phyloP scores from a whole-genome alignment of 2,888 invertebrate species.

The Noctua comes region DNA sequence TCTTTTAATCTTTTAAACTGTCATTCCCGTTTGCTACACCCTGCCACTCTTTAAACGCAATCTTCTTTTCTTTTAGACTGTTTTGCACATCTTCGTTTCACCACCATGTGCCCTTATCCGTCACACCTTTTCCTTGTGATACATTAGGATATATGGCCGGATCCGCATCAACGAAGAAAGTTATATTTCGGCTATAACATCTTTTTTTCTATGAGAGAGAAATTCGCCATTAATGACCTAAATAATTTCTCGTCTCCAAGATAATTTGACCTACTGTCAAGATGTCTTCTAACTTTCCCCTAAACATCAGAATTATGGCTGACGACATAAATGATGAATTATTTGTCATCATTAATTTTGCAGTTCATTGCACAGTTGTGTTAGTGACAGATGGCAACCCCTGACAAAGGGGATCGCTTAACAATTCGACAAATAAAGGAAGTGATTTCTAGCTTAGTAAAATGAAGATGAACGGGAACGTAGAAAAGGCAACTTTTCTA shows the following conservation, averaged over 20 bases:
- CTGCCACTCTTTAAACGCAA: no score
- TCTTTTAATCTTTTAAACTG: no score
- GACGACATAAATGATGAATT: slow-evolving; percentile 24
- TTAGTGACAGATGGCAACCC: background rate
- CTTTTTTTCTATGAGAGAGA: background rate
- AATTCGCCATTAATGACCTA: background rate
- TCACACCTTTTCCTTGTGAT: no score
- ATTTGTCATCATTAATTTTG: slow-evolving; percentile 1
- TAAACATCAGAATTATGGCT: slow-evolving; percentile 13
- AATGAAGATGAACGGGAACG: background rate
- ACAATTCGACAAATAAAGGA: background rate
- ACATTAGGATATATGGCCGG: no score
- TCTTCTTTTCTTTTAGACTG: no score
- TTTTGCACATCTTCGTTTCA: no score
- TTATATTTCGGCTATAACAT: background rate
- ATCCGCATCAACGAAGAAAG: background rate
- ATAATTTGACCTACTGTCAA: slow-evolving; percentile 3
- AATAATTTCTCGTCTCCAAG: background rate
- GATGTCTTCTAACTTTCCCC: background rate
- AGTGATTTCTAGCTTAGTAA: background rate
- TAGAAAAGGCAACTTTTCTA: no score
- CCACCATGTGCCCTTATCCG: no score
- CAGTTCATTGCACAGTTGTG: slow-evolving; percentile 17
- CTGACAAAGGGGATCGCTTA: background rate
- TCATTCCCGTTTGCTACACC: no score